phyloP scores from a whole-genome alignment of 1,140 invertebrate genomes.

The Leptoteleia sp. region DNA sequence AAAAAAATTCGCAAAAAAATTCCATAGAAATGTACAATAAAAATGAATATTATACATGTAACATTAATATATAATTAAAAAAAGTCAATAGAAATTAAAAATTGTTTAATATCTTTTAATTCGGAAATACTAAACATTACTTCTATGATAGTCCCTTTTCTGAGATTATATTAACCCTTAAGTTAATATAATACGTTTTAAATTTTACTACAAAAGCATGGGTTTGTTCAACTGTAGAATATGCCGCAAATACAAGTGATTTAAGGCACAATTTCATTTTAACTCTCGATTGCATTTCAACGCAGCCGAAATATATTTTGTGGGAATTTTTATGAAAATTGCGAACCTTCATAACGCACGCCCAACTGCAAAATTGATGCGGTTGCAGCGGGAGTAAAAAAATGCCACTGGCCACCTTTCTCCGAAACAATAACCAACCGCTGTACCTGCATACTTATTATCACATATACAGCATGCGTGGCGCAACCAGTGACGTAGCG shows the following conservation, averaged over 20 bases:
- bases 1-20: no score
- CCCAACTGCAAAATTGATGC: constrained; percentile 34
- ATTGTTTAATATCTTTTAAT: no score
- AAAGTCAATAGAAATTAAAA: no score
- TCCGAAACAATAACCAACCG: constrained; percentile 71
- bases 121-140: no score
- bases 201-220: no score
- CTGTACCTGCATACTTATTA: constrained; percentile 69
- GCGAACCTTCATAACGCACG: constrained; percentile 1
- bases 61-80: no score
- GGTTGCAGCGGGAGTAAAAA: constrained; percentile 33
- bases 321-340: constrained; percentile 25
- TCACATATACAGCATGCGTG: constrained; percentile 53
- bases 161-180: no score
- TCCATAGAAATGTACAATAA: no score
- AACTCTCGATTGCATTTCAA: background rate
- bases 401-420: constrained; percentile 66
- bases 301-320: background rate
- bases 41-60: no score
- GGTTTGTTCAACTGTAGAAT: no score
- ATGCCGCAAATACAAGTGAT: background rate
- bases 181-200: no score
- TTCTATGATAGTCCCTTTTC: no score
- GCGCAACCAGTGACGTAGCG: constrained; percentile 60
- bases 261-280: background rate